Evolutionary conservation across 2,888 invertebrate genomes (phyloP).

Genomic region (Malthinus seriepunctatus): DNA sequence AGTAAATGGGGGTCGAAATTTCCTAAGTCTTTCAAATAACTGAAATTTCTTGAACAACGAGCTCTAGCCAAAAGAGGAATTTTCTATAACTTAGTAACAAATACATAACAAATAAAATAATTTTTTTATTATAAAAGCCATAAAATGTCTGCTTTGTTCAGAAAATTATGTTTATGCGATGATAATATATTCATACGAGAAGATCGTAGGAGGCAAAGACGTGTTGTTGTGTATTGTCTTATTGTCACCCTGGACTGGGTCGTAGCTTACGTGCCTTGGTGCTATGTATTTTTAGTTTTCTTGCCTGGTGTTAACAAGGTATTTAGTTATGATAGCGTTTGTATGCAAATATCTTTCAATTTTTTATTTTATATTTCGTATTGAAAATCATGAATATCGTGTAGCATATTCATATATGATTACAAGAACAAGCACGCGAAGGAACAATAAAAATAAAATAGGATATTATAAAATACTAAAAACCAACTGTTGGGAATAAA

Average conservation of each 20-base stretch:
- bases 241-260: constrained; percentile 35
- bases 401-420: constrained; percentile 9
- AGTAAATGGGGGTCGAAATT: too few species aligned
- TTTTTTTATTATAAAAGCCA: constrained; percentile 28
- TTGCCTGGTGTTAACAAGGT: constrained; percentile 25
- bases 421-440: constrained; percentile 12
- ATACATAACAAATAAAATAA: too few species aligned
- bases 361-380: constrained; percentile 18
- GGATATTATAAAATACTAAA: too few species aligned
- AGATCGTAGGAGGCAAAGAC: constrained; percentile 45
- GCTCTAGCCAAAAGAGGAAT: too few species aligned
- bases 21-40: too few species aligned
- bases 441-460: constrained; percentile 13
- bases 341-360: constrained; percentile 16
- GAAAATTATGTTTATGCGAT: constrained; percentile 50
- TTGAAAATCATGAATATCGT: constrained; percentile 16
- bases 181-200: constrained; percentile 52
- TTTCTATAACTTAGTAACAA: too few species aligned
- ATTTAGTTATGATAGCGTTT: constrained; percentile 30
- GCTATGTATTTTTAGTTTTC: constrained; percentile 30
- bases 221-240: constrained; percentile 40
- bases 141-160: constrained; percentile 37
- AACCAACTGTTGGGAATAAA: neutral
- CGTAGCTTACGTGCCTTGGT: constrained; percentile 33
- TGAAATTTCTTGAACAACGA: too few species aligned